Conservation (phyloP, 1,140 invertebrate genomes). For the Dreissena polymorpha region DNA sequence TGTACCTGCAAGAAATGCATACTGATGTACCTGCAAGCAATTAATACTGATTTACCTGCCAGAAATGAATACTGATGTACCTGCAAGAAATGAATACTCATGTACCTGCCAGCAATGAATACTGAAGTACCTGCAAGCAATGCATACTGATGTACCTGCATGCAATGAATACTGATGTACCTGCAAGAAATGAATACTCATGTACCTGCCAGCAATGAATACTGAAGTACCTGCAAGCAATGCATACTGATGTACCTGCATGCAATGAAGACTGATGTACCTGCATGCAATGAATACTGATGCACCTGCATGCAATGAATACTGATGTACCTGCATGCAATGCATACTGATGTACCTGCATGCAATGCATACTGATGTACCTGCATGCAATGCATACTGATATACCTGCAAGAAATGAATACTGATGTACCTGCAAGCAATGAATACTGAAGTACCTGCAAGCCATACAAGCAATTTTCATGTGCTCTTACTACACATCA, state of each 20-base stretch:
- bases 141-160: slow-evolving; percentile 84
- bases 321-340: slow-evolving; percentile 79
- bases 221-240: no score
- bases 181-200: slow-evolving; percentile 90
- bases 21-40: slow-evolving; percentile 79
- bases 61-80: slow-evolving; percentile 87
- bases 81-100: slow-evolving; percentile 89
- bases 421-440: slow-evolving; percentile 85
- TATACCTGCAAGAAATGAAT: slow-evolving; percentile 92
- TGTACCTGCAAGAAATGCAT: slow-evolving; percentile 87
- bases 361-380: slow-evolving; percentile 83
- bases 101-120: slow-evolving; percentile 68
- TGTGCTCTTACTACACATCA: no score
- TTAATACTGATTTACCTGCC: no score
- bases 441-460: slow-evolving; percentile 84
- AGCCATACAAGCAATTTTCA: background rate
- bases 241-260: slow-evolving; percentile 84
- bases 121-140: no score
- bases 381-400: slow-evolving; percentile 65
- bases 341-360: slow-evolving; percentile 83
- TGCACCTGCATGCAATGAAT: slow-evolving; percentile 80
- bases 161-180: no score
- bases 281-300: slow-evolving; percentile 82
- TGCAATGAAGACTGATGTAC: slow-evolving; percentile 82
- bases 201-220: slow-evolving; percentile 68